Conservation (phyloP, 1,140 invertebrate genomes). For the Neocloeon triangulifer region DNA sequence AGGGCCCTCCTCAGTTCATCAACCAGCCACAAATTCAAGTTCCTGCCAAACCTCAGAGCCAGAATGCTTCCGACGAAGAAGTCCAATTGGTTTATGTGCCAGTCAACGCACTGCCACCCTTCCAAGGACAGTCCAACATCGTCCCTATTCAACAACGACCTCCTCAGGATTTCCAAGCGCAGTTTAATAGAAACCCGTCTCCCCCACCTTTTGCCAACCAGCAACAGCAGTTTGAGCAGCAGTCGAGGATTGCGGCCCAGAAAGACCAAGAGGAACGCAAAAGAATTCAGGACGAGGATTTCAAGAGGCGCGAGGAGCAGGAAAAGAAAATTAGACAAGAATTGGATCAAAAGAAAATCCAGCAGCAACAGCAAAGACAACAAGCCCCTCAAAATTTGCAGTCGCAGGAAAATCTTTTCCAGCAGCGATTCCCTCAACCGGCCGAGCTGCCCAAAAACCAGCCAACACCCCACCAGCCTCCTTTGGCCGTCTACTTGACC, state of each 20-base stretch:
- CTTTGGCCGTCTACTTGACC: constrained; percentile 47
- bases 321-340: background rate
- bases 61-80: constrained; percentile 8
- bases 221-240: background rate
- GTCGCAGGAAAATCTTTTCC: background rate
- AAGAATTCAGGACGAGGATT: constrained; percentile 8
- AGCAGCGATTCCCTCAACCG: background rate
- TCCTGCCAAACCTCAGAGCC: background rate
- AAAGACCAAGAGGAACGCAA: constrained; percentile 12
- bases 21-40: constrained; percentile 1
- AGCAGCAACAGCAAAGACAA: constrained; percentile 3
- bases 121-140: constrained; percentile 3
- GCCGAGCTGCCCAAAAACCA: constrained; percentile 4
- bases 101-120: constrained; percentile 32
- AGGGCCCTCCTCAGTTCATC: background rate
- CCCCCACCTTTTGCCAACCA: background rate
- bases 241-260: constrained; percentile 4
- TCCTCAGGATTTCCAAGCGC: constrained; percentile 10
- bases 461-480: constrained; percentile 46
- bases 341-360: constrained; percentile 1
- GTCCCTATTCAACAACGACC: constrained; percentile 9
- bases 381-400: background rate
- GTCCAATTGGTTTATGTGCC: constrained; percentile 59
- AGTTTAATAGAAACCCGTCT: constrained; percentile 12
- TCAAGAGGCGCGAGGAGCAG: background rate